Conservation (phyloP, 2,797 vertebrate genomes). For the Gymnothorax reevesii region DNA sequence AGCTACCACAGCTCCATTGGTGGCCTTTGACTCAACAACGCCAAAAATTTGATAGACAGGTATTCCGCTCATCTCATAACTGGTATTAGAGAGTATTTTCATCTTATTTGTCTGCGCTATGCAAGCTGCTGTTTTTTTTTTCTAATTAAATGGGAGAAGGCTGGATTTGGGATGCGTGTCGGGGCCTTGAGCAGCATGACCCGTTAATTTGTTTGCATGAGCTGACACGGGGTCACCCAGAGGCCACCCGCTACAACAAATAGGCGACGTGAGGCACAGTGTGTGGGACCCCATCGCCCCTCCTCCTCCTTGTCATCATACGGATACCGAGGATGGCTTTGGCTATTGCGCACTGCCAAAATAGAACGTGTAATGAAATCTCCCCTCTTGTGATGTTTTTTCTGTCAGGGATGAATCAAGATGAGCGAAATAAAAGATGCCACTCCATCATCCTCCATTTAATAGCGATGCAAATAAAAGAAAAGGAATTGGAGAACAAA, state of each 20-base stretch:
- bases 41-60: slow-evolving; percentile 20
- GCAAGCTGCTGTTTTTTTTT: slow-evolving; percentile 1
- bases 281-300: neutral
- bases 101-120: slow-evolving; percentile 4
- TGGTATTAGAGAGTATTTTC: slow-evolving; percentile 23
- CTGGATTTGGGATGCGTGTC: neutral
- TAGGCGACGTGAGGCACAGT: neutral
- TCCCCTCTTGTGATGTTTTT: neutral
- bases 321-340: neutral
- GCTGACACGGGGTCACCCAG: slow-evolving; percentile 4
- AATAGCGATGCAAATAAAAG: neutral
- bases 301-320: neutral
- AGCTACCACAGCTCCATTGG: neutral
- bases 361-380: slow-evolving; percentile 1
- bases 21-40: neutral
- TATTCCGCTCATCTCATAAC: slow-evolving; percentile 19
- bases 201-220: slow-evolving; percentile 27
- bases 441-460: neutral
- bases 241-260: slow-evolving; percentile 12
- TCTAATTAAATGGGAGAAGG: slow-evolving; percentile 28
- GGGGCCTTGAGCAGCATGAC: neutral
- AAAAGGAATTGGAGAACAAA: neutral
- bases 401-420: neutral
- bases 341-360: neutral
- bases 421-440: neutral